These are phyloP conservation scores for Aporrectodea caliginosa DNA, from an alignment of 1,140 invertebrate genomes.

Conservation along the genomic window DNA sequence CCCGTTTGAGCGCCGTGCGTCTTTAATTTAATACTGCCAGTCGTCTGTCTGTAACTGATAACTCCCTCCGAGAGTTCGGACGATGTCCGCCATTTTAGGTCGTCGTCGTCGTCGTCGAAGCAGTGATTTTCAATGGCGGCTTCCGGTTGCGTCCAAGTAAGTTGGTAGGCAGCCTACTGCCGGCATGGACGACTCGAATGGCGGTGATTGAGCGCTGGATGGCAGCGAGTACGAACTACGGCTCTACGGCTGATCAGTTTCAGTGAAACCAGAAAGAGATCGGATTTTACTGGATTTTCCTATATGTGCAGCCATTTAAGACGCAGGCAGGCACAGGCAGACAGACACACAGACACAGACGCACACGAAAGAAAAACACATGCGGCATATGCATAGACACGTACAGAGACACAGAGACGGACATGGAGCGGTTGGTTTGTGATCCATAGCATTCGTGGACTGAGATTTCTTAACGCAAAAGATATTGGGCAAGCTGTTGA, in stretches of 20 bases:
- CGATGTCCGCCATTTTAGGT: not conserved
- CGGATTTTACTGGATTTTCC: not conserved
- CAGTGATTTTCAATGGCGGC: no score
- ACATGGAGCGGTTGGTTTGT: no score
- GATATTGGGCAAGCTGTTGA: no score
- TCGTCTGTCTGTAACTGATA: not conserved
- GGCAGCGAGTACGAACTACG: no score
- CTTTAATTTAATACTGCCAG: not conserved
- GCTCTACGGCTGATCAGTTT: not conserved
- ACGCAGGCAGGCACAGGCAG: not conserved
- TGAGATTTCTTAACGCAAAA: no score
- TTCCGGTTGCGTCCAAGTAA: no score
- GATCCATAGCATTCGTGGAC: no score
- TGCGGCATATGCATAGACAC: no score
- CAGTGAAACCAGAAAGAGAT: not conserved
- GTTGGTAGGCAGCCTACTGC: not conserved
- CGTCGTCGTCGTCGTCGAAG: constrained; percentile 1
- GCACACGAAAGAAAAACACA: no score
- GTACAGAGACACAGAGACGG: no score
- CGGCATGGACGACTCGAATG: not conserved
- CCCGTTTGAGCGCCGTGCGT: no score
- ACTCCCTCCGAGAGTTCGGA: not conserved
- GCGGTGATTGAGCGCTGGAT: not conserved
- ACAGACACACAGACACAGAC: not conserved
- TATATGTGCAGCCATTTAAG: not conserved